Conservation (phyloP, 92 coral and sea anemone genomes). For the Epizoanthus stellaris region DNA sequence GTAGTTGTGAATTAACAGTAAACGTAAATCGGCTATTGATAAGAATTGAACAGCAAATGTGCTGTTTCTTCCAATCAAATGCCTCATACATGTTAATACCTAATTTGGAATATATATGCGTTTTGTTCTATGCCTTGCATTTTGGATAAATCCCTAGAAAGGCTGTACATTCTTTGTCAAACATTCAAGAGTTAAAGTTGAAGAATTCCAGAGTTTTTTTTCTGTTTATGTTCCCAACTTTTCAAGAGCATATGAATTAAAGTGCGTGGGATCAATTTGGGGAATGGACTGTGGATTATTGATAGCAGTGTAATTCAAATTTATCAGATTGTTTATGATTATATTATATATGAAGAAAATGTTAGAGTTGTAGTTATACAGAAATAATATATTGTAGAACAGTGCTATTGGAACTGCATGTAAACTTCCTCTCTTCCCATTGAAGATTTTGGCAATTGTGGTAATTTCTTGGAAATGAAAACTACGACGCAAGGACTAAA, state of each 20-base stretch:
- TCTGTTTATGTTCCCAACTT: neutral
- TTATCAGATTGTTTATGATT: neutral
- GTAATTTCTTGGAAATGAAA: too few relatives aligned
- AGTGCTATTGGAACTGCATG: too few relatives aligned
- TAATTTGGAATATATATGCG: neutral
- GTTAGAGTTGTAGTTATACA: neutral
- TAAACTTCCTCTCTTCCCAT: neutral
- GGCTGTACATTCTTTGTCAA: too few relatives aligned
- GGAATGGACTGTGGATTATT: neutral
- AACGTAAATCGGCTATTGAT: too few relatives aligned
- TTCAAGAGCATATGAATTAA: neutral
- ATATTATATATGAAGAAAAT: neutral
- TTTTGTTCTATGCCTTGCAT: neutral
- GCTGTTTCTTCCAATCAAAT: too few relatives aligned
- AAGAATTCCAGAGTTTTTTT: neutral
- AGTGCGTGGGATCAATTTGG: neutral
- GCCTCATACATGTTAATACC: too few relatives aligned
- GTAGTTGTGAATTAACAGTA: neutral
- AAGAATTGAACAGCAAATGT: neutral
- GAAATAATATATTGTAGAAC: neutral
- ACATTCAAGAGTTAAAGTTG: neutral
- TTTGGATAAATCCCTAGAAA: neutral
- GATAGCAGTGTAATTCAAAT: neutral
- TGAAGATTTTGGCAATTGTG: neutral
- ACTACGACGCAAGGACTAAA: too few relatives aligned